Base-by-base conservation (phyloP, 1,140 invertebrate species). In the Dufourea novaeangliae region DNA sequence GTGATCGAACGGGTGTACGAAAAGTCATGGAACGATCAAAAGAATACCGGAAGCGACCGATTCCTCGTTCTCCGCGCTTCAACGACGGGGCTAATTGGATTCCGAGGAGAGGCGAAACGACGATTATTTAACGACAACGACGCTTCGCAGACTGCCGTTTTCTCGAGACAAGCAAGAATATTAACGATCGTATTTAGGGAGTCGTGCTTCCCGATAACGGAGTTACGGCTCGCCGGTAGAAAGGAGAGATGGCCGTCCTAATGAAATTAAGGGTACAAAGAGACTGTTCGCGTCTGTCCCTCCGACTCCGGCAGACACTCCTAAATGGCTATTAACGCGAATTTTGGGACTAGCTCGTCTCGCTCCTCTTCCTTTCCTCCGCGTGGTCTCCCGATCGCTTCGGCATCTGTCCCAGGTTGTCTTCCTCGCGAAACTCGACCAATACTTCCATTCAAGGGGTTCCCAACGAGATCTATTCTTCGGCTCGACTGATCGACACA, bases 181-280 rank as follows among this genome's bases (percentile, higher is more conserved):
- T 85, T 74, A 86, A 86, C 85, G 83, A 85, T 80, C 88, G 88
- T 90, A 90, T 90, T 91, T 90, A 89, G 87, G 83, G 72, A 87
- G 88, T 87, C 86, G 87, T 90, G 89, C 89, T 87, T 87, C 81
- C 88, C 88, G 87, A 89, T 91, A 91, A 91, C 89, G 83, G 87
- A 87, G 86, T 91, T 91, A 91, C 79, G 84, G 82, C 66, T 86
- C 67, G 77, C 59, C 69, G 77, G 62, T 83, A 80, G 86, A 85
- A 79, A 85, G 89, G 87, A 88, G 90, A 90, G 90, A 91, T 90
- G 89, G 90, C 85, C 82, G 85, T 82, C 74, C 68, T 90, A 91
- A 91, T 91, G 85, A 88, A 91, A 91, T 91, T 91, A 89, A 86
- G 86, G 87, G 85, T 87, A 91, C 90, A 91, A 91, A 91, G 90